These are phyloP conservation scores for Bradypus variegatus DNA, from an alignment of 2,797 vertebrate genomes.

Conservation along the genomic window DNA sequence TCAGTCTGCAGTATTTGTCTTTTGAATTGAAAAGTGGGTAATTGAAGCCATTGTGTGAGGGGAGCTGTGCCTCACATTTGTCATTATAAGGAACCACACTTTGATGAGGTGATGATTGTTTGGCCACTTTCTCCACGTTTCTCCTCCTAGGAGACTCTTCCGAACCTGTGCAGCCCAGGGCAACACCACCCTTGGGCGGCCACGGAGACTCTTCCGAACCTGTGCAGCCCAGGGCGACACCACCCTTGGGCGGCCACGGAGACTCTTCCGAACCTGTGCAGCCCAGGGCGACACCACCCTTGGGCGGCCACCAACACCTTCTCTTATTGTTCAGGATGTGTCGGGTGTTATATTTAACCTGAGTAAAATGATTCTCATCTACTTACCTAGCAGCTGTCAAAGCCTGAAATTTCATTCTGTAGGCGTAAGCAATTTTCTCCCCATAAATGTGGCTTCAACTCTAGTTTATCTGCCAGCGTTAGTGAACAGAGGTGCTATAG, in stretches of 20 bases:
- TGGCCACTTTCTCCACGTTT: neutral
- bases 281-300: neutral
- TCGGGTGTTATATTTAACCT: conserved; percentile 55
- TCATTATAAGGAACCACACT: neutral
- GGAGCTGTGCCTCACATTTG: neutral
- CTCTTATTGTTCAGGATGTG: conserved; percentile 25
- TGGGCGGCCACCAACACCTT: conserved; percentile 43
- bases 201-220: neutral
- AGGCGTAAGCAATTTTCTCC: conserved; percentile 47
- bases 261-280: neutral
- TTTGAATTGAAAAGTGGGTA: neutral
- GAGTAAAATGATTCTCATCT: conserved; percentile 62
- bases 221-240: neutral
- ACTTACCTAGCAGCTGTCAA: conserved; percentile 59
- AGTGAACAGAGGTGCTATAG: neutral
- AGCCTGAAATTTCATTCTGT: conserved; percentile 37
- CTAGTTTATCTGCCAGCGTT: conserved; percentile 48
- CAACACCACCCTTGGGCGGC: neutral
- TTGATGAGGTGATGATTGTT: neutral
- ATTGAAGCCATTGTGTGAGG: neutral
- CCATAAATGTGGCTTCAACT: conserved; percentile 12
- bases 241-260: neutral
- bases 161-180: neutral
- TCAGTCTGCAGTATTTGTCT: neutral
- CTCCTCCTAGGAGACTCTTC: neutral